Conservation (phyloP, 2,113 vertebrate genomes). For the Polypterus bichir region DNA sequence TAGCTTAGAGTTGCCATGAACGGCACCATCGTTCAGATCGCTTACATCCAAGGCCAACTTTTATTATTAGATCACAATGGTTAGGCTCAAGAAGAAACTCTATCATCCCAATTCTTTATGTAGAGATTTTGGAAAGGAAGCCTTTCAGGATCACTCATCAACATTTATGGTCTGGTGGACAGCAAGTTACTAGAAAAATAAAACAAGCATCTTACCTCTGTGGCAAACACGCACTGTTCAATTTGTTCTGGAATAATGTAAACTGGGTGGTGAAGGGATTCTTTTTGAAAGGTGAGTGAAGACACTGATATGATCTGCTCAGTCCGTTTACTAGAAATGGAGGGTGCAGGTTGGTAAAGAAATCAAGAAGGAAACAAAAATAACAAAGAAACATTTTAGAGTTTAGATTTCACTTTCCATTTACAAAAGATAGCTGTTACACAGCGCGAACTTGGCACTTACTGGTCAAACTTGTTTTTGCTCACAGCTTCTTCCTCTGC, state of each 20-base stretch:
- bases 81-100: too few relatives aligned
- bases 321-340: constrained; percentile 35
- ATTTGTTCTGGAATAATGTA: constrained; percentile 51
- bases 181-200: not conserved
- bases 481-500: constrained; percentile 29
- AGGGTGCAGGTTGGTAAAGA: not conserved
- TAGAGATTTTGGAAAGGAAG: too few relatives aligned
- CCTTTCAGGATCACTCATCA: too few relatives aligned
- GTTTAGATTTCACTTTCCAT: not conserved
- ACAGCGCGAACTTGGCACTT: constrained; percentile 18
- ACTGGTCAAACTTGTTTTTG: constrained; percentile 50
- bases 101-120: too few relatives aligned
- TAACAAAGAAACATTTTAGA: not conserved
- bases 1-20: too few relatives aligned
- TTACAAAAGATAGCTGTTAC: not conserved
- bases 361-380: not conserved
- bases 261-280: constrained; percentile 46
- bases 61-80: too few relatives aligned
- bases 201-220: constrained; percentile 46
- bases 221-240: constrained; percentile 58
- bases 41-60: too few relatives aligned
- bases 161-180: too few relatives aligned
- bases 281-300: constrained; percentile 37
- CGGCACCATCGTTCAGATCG: too few relatives aligned
- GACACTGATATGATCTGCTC: constrained; percentile 34